These are phyloP conservation scores for Pachydiplax longipennis DNA, from an alignment of 2,888 invertebrate genomes.

Conservation along the genomic window DNA sequence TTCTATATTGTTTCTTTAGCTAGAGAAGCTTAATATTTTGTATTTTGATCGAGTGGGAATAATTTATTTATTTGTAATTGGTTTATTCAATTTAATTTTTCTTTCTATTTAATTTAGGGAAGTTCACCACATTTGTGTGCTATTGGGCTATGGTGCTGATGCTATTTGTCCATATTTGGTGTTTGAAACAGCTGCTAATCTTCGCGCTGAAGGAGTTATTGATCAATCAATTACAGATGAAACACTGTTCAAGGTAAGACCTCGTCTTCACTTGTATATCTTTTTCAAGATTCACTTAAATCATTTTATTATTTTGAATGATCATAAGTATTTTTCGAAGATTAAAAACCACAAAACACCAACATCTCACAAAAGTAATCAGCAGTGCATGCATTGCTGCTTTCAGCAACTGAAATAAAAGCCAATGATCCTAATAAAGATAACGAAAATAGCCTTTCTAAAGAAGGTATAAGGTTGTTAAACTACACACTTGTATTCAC, in stretches of 20 bases:
- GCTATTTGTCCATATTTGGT: slow-evolving; percentile 97
- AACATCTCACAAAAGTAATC: no score
- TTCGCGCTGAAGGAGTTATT: slow-evolving; percentile 86
- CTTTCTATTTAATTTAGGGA: slow-evolving; percentile 58
- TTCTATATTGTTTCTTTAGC: no score
- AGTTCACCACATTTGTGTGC: slow-evolving; percentile 94
- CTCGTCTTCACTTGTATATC: neutral
- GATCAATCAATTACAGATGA: slow-evolving; percentile 79
- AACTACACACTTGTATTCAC: no score
- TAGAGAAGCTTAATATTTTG: no score
- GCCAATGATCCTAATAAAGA: no score
- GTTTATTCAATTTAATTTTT: neutral
- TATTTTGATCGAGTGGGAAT: no score
- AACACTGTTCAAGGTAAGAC: slow-evolving; percentile 73
- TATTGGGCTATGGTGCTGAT: slow-evolving; percentile 96
- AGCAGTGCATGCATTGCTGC: slow-evolving; percentile 47
- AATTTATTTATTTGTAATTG: no score
- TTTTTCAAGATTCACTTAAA: neutral
- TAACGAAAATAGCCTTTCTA: no score
- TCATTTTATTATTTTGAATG: no score
- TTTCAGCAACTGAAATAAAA: slow-evolving; percentile 68
- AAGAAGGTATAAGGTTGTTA: no score
- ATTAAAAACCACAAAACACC: no score
- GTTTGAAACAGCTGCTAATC: slow-evolving; percentile 87
- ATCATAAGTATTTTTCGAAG: no score